Base-by-base conservation (phyloP, 1,140 invertebrate genomes). In the Musca vetustissima region DNA sequence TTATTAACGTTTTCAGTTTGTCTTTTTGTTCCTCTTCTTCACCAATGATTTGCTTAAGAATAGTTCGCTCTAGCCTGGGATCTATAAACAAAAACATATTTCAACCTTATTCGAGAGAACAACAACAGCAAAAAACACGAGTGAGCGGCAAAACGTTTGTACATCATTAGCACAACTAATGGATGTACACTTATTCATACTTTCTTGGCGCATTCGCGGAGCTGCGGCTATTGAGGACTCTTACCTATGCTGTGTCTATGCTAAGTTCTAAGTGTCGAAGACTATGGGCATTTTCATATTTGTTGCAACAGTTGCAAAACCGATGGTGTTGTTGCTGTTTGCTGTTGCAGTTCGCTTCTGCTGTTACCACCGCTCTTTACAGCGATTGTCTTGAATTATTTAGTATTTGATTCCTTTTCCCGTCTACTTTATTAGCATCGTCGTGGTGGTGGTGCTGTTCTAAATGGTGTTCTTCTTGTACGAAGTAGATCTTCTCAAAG, bases 131-230 rank as follows among this genome's bases (percentile, higher is more conserved):
- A 25, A 22, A 57, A 28, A 28, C 4, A 28, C 15, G 64, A 49
- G 43, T 43, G 48, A 49, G 47, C 43, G 65, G 24, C 22, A 28
- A 78, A 75, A 78, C 74, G 77, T 77, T 74, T 78, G 77, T 77
- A 75, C 77, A 75, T 78, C 77, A 78, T 78, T 78, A 78, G 77
- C 77, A 78, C 77, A 78, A 78, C 77, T 78, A 78, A 78, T 78
- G 77, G 77, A 76, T 78, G 77, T 78, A 73, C 77, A 78, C 65
- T 66, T 61, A 61, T 61, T 61, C 32, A 61, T 61, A 61, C 32
- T 65, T 50, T 65, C 24, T 14, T 65, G 21, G n/a, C 24, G 64
- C 28, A 32, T 43, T 43, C 36, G 13, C 11, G 13, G 36, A 43
- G 19, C 55, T 25, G 22, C 19, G 1, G 36, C 13, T 13, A 22